phyloP scores from a whole-genome alignment of 2,888 invertebrate species.

The Habroteleia sp. region DNA sequence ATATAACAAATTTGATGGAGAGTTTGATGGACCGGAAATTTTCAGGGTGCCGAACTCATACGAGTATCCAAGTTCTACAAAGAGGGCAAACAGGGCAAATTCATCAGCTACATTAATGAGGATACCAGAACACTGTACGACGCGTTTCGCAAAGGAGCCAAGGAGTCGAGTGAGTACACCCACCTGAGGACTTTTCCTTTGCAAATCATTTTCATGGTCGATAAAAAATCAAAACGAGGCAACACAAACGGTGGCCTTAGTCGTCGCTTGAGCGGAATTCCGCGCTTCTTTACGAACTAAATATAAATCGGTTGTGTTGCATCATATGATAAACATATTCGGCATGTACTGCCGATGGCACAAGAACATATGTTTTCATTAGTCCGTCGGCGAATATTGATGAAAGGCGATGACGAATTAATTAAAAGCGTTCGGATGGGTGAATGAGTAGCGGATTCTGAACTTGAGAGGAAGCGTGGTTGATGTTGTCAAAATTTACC shows the following conservation, averaged over 20 bases:
- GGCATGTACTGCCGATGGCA: slow-evolving; percentile 37
- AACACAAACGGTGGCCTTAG: slow-evolving; percentile 44
- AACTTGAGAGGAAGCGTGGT: too few species aligned
- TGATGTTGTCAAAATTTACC: too few species aligned
- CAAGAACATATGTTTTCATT: slow-evolving; percentile 45
- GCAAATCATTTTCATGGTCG: slow-evolving; percentile 41
- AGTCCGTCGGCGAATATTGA: slow-evolving; percentile 26
- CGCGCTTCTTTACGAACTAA: slow-evolving; percentile 60
- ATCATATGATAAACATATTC: slow-evolving; percentile 62
- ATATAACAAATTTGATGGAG: slow-evolving; percentile 42
- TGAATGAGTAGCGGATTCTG: too few species aligned
- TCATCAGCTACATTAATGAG: slow-evolving; percentile 90
- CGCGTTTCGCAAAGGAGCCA: slow-evolving; percentile 94
- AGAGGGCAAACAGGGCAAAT: slow-evolving; percentile 93
- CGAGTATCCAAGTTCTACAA: slow-evolving; percentile 94
- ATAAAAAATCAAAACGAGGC: slow-evolving; percentile 24
- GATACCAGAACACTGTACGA: slow-evolving; percentile 95
- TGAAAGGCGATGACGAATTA: slow-evolving; percentile 12
- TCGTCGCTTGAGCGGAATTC: slow-evolving; percentile 56
- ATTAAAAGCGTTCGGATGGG: too few species aligned
- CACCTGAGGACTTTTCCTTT: slow-evolving; percentile 13
- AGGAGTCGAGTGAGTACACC: slow-evolving; percentile 89
- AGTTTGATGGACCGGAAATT: slow-evolving; percentile 69
- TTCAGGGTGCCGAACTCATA: slow-evolving; percentile 93
- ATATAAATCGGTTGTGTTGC: slow-evolving; percentile 59